phyloP scores from a whole-genome alignment of 2,113 vertebrate species.

The Heteronetta atricapilla region DNA sequence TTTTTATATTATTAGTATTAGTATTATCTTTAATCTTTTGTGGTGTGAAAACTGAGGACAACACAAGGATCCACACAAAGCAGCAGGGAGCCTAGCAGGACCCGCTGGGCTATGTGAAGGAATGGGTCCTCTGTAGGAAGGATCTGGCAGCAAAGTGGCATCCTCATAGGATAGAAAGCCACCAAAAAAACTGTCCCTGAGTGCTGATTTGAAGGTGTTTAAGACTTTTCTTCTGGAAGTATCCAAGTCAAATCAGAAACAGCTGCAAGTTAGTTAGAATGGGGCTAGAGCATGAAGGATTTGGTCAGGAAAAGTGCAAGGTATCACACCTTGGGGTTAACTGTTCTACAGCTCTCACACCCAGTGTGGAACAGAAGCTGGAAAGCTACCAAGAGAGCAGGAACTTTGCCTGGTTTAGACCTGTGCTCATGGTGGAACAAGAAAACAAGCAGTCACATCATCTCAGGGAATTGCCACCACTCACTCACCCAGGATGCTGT shows the following conservation, averaged over 20 bases:
- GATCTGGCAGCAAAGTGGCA: neutral
- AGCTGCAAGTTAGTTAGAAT: neutral
- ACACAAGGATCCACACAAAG: constrained; percentile 53
- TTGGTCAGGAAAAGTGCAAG: neutral
- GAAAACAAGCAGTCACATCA: no score
- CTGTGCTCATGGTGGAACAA: neutral
- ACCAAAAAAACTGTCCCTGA: neutral
- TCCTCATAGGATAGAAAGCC: neutral
- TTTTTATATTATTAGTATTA: constrained; percentile 75
- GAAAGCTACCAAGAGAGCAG: neutral
- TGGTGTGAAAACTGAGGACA: constrained; percentile 76
- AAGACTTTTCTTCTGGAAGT: neutral
- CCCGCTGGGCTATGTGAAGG: neutral
- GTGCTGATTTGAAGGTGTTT: neutral
- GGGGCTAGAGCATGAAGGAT: rapidly evolving
- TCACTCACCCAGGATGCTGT: rapidly evolving
- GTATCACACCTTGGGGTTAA: neutral
- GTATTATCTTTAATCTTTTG: constrained; percentile 83
- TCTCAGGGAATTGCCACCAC: neutral
- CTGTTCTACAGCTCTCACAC: neutral
- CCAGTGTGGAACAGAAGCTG: neutral
- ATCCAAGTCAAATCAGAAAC: neutral
- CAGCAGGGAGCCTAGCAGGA: neutral
- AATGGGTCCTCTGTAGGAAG: constrained; percentile 7
- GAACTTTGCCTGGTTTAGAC: neutral